These are phyloP conservation scores for Axinella damicornis DNA, from an alignment of 37 sponge, comb jelly and placozoan species.

Conservation along the genomic window DNA sequence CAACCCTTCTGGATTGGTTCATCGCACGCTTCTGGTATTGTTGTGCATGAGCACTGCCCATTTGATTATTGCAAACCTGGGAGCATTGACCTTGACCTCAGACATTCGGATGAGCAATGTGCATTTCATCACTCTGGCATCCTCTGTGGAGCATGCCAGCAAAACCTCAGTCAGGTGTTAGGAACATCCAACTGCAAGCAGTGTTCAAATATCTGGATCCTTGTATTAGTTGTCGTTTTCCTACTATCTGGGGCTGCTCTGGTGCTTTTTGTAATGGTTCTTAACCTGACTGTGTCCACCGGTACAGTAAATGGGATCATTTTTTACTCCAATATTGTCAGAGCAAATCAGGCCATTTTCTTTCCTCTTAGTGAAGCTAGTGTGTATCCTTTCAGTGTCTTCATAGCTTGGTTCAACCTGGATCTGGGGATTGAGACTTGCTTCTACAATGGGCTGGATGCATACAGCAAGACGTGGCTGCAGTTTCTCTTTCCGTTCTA, in stretches of 20 bases:
- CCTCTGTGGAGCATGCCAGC: conserved; percentile 16
- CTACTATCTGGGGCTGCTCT: background rate
- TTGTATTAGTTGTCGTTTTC: background rate
- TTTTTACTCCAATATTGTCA: conserved; percentile 32
- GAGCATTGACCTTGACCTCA: background rate
- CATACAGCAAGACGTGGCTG: background rate
- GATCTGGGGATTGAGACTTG: conserved; percentile 16
- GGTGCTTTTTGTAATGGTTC: background rate
- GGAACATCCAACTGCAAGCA: background rate
- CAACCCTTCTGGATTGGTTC: background rate
- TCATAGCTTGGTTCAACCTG: conserved; percentile 31
- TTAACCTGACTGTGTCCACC: conserved; percentile 37
- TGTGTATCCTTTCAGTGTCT: background rate
- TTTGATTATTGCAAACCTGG: background rate
- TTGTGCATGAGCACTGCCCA: conserved; percentile 2
- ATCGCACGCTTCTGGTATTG: background rate
- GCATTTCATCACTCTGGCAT: background rate
- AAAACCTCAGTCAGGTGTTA: background rate
- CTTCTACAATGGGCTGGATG: conserved; percentile 38
- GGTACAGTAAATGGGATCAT: conserved; percentile 45
- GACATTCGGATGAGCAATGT: background rate
- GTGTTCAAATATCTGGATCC: background rate
- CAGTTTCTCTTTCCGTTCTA: conserved; percentile 14
- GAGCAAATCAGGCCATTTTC: conserved; percentile 1
- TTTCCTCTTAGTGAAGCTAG: background rate